These are phyloP conservation scores for Saccostrea echinata DNA, from an alignment of 1,140 invertebrate species.

Conservation along the genomic window DNA sequence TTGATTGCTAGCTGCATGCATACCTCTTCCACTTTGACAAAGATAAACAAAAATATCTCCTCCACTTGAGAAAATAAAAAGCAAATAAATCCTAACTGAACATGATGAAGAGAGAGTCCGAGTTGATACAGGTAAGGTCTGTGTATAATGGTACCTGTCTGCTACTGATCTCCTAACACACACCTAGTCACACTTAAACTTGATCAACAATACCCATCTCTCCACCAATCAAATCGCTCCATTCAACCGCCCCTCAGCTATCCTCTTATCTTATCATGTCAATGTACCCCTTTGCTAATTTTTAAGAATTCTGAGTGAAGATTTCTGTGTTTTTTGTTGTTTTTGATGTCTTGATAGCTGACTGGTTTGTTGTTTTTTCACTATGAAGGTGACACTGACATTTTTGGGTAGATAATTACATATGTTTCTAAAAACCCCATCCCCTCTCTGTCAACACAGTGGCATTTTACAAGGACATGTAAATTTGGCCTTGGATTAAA, in stretches of 20 bases:
- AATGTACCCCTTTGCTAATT: constrained; percentile 29
- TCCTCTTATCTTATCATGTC: constrained; percentile 31
- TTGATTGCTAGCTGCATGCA: neutral
- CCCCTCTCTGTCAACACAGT: constrained; percentile 1
- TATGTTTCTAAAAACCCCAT: neutral
- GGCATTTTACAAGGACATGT: constrained; percentile 34
- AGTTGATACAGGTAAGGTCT: neutral
- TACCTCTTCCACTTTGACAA: neutral
- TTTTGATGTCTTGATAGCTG: constrained; percentile 28
- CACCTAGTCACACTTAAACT: constrained; percentile 19
- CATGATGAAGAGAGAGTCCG: neutral
- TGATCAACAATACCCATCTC: neutral
- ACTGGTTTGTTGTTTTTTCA: constrained; percentile 25
- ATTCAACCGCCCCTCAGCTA: constrained; percentile 7
- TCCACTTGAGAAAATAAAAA: neutral
- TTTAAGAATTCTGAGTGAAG: constrained; percentile 22
- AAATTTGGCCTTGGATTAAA: constrained; percentile 15
- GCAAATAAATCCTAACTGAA: neutral
- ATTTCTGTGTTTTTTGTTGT: constrained; percentile 27
- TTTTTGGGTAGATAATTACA: constrained; percentile 26
- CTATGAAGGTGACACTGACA: constrained; percentile 1
- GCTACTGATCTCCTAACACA: neutral
- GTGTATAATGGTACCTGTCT: constrained; percentile 24
- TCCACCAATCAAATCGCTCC: constrained; percentile 3
- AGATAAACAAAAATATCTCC: neutral